A percentile compares a stretch with the other conserved stretches of the same genome.
These are phyloP conservation scores for Apogon hyalosoma DNA, from an alignment of 2,797 vertebrate species.

Conservation along the genomic window DNA sequence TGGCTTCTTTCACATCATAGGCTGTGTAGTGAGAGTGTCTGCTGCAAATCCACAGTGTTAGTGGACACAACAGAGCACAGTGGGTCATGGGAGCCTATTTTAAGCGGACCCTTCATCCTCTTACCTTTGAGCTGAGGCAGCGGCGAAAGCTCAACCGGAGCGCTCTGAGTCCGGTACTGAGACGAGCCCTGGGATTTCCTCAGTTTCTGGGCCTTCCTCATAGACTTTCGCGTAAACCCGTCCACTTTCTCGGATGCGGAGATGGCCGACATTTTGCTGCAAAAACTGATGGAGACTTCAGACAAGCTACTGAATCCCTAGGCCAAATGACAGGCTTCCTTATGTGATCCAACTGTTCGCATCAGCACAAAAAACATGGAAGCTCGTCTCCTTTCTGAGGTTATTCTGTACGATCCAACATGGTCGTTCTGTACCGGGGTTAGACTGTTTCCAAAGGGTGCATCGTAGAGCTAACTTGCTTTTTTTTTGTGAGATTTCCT, in stretches of 20 bases:
- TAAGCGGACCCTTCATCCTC: slow-evolving; percentile 65
- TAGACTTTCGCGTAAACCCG: slow-evolving; percentile 96
- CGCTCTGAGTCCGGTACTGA: slow-evolving; percentile 92
- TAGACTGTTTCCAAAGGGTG: slow-evolving; percentile 53
- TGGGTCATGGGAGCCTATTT: slow-evolving; percentile 44
- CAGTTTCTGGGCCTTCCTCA: slow-evolving; percentile 96
- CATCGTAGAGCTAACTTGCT: slow-evolving; percentile 41
- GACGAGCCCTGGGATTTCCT: slow-evolving; percentile 94
- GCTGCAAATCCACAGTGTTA: no score
- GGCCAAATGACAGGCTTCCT: slow-evolving; percentile 43
- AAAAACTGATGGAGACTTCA: slow-evolving; percentile 57
- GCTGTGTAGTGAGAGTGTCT: no score
- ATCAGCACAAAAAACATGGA: slow-evolving; percentile 56
- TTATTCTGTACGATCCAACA: slow-evolving; percentile 70
- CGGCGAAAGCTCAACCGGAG: slow-evolving; percentile 90
- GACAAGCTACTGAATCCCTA: slow-evolving; percentile 46
- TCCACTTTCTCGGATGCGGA: slow-evolving; percentile 98
- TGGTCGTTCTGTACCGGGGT: slow-evolving; percentile 41
- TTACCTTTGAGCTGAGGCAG: slow-evolving; percentile 96
- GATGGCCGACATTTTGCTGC: slow-evolving; percentile 91
- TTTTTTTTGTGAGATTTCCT: slow-evolving; percentile 6
- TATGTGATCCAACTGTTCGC: slow-evolving; percentile 43
- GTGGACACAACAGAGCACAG: background rate
- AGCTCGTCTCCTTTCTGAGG: slow-evolving; percentile 31
- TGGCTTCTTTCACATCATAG: no score